Evolutionary conservation across 2,888 invertebrate genomes (phyloP).

Genomic region (Amorpha juglandis): DNA sequence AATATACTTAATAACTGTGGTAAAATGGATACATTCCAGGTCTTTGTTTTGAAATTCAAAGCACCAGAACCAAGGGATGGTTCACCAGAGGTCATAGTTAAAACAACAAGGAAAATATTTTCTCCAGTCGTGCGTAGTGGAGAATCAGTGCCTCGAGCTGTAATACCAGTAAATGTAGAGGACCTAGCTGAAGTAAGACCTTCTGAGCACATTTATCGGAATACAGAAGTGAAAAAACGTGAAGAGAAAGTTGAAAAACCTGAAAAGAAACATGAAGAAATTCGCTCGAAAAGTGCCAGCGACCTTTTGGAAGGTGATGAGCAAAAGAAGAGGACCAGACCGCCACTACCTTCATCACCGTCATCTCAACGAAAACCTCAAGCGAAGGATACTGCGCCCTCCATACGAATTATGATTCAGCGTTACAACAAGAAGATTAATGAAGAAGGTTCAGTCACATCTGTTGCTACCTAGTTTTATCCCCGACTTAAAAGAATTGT

Average conservation of each 20-base stretch:
- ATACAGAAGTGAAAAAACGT: conserved; percentile 36
- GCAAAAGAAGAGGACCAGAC: conserved; percentile 66
- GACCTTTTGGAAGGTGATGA: conserved; percentile 70
- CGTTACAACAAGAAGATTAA: conserved; percentile 87
- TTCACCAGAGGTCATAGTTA: conserved; percentile 89
- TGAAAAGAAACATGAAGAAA: conserved; percentile 52
- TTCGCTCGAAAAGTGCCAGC: conserved; percentile 62
- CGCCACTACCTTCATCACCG: conserved; percentile 86
- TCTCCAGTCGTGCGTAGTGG: conserved; percentile 87
- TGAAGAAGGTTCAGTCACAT: conserved; percentile 73
- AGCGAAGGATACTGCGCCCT: conserved; percentile 87
- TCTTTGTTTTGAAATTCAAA: conserved; percentile 74
- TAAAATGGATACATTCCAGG: conserved; percentile 48
- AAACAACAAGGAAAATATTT: conserved; percentile 91
- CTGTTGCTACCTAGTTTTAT: not conserved
- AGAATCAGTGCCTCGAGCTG: conserved; percentile 80
- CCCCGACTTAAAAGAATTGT: no score
- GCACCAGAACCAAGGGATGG: conserved; percentile 68
- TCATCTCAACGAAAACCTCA: conserved; percentile 81
- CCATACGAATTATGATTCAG: conserved; percentile 88
- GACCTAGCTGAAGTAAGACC: conserved; percentile 72
- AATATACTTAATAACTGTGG: not conserved
- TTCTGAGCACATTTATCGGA: conserved; percentile 45
- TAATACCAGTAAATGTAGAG: conserved; percentile 71
- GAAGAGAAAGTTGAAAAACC: conserved; percentile 49